Evolutionary conservation across 2,797 vertebrate genomes (phyloP), one percentile per base, ranked within the genome.

Genomic region (Xenops minutus): DNA sequence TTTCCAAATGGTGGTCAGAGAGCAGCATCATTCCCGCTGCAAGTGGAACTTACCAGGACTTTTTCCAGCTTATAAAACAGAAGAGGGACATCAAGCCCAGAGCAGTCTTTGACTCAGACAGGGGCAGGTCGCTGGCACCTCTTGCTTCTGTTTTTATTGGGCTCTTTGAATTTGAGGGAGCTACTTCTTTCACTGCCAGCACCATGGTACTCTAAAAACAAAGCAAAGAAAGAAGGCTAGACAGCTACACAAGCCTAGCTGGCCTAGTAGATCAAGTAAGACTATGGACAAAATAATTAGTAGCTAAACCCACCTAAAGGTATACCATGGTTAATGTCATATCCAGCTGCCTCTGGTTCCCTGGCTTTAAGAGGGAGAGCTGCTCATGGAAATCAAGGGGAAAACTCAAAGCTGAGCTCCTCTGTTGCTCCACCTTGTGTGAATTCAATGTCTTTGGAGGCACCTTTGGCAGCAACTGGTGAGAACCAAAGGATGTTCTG

Each of bases 181-280:
- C 27, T 67, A 6, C 13, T 49, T 14, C 29, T n/a, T 91, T 63
- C 55, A 36, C 21, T 76, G 26, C 17, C n/a, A 66, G 54, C 49
- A 46, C 29, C 7, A 39, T 0, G 0, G 27, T 41, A 26, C 41
- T 56, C 80, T 22, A 20, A 66, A 51, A 64, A 15, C 37, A 56
- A 44, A 26, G 14, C 14, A 22, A 36, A 52, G 34, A 59, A 71
- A 32, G 9, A 55, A 72, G 27, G 14, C 23, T 43, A 30, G 15
- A 23, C 2, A 7, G 64, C 46, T 66, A 43, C 26, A 44, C 8
- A 52, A 29, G 10, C 36, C 22, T 13, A 21, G 27, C 36, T 77
- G 52, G 13, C n/a, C 46, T 74, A 55, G 30, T 68, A 76, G 64
- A 32, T 14, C 56, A 77, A 37, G 41, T 56, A 68, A 84, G 14